phyloP scores from a whole-genome alignment of 2,797 vertebrate species.

The Monodelphis domestica region DNA sequence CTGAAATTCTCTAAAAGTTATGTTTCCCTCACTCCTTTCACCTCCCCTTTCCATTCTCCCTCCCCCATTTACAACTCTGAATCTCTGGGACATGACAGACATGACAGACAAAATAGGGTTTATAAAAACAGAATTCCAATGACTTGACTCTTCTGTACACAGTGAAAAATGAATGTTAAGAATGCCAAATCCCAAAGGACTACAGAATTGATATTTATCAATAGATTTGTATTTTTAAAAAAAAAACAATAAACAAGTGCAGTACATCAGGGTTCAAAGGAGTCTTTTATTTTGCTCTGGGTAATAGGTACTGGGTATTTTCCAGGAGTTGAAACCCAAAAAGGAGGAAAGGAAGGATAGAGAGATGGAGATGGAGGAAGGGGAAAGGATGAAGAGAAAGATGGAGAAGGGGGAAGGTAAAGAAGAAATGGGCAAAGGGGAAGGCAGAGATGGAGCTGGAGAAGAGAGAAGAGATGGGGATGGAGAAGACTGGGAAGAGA shows the following conservation, averaged over 20 bases:
- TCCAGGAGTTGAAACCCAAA: constrained; percentile 24
- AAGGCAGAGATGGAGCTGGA: accelerated
- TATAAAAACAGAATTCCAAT: constrained; percentile 5
- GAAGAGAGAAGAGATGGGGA: not conserved
- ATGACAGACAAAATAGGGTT: not conserved
- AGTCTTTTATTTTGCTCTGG: constrained; percentile 45
- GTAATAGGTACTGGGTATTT: constrained; percentile 33
- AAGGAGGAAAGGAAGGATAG: not conserved
- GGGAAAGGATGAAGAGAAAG: not conserved
- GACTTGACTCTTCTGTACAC: constrained; percentile 35
- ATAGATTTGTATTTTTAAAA: constrained; percentile 48
- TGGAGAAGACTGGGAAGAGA: no score
- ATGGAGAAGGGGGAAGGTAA: accelerated
- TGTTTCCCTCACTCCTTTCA: constrained; percentile 49
- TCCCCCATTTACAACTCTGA: constrained; percentile 33
- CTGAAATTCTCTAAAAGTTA: constrained; percentile 53
- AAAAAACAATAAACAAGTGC: constrained; percentile 64
- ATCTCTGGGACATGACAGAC: constrained; percentile 4
- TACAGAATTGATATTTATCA: constrained; percentile 57
- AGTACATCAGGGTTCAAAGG: constrained; percentile 41
- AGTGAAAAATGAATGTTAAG: constrained; percentile 61
- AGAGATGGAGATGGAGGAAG: constrained; percentile 1
- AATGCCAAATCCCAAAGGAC: constrained; percentile 56
- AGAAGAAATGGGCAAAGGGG: no score
- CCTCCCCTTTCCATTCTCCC: constrained; percentile 44